Conservation (phyloP, 2,797 vertebrate species). For the Bufotes viridis region DNA sequence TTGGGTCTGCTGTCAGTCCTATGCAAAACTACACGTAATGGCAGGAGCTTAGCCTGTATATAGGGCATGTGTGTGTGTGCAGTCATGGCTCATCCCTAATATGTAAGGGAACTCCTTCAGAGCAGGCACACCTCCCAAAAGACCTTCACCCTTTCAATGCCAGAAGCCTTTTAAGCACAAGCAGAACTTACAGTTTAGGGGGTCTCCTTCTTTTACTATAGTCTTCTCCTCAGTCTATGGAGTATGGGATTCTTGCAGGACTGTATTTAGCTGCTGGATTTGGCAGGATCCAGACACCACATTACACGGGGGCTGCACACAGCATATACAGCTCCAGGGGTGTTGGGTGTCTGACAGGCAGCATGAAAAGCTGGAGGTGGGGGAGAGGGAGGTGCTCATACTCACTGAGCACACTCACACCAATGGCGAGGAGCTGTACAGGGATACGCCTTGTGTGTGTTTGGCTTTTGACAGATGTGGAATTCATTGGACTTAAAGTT, state of each 20-base stretch:
- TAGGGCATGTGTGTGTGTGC: neutral
- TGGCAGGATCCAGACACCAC: neutral
- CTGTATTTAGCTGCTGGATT: neutral
- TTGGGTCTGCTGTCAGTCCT: too few relatives aligned
- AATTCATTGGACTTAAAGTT: constrained; percentile 22
- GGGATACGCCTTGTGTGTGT: constrained; percentile 45
- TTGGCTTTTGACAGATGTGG: constrained; percentile 18
- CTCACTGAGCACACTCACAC: constrained; percentile 13
- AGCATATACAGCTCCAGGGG: constrained; percentile 16
- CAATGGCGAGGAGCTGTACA: constrained; percentile 25
- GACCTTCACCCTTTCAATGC: constrained; percentile 15
- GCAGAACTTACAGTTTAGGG: constrained; percentile 43
- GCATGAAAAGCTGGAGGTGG: constrained; percentile 17
- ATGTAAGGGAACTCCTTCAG: constrained; percentile 14
- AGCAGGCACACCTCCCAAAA: constrained; percentile 48
- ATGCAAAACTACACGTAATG: neutral
- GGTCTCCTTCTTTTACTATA: neutral
- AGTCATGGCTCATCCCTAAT: constrained; percentile 22
- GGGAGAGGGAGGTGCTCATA: constrained; percentile 30
- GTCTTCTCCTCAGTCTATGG: neutral
- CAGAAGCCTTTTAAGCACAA: neutral
- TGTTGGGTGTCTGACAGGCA: constrained; percentile 52
- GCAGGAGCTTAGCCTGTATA: neutral
- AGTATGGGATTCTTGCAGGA: constrained; percentile 8
- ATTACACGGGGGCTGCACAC: constrained; percentile 27